These are phyloP conservation scores for Acleris cristana DNA, from an alignment of 2,888 invertebrate genomes.

Conservation along the genomic window DNA sequence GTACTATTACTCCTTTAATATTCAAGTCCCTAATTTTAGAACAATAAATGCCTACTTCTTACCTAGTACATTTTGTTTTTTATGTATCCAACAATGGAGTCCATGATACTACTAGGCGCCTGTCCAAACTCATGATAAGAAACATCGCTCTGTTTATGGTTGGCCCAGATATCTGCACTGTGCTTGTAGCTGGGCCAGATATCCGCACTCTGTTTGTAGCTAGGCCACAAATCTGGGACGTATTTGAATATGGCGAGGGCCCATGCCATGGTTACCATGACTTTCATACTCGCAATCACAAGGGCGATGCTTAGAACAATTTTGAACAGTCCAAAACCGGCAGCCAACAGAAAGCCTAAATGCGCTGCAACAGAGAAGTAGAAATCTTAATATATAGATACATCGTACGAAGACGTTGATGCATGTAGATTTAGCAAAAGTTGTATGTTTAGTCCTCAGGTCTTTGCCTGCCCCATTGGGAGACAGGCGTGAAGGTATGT, in stretches of 20 bases:
- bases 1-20: no score
- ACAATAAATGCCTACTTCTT: neutral
- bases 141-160: constrained; percentile 46
- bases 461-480: no score
- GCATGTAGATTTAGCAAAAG: no score
- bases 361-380: constrained; percentile 74
- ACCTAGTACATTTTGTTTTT: constrained; percentile 28
- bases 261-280: constrained; percentile 70
- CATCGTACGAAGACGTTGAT: neutral
- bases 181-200: constrained; percentile 57
- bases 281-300: constrained; percentile 61
- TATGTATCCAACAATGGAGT: constrained; percentile 40
- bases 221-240: constrained; percentile 64
- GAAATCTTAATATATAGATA: no score
- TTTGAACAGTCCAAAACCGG: constrained; percentile 71
- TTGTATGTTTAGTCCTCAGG: no score
- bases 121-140: constrained; percentile 33
- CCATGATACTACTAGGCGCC: constrained; percentile 42
- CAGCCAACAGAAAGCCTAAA: constrained; percentile 65
- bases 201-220: constrained; percentile 46
- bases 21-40: no score
- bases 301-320: constrained; percentile 65
- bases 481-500: no score
- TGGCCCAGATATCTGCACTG: constrained; percentile 63
- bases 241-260: constrained; percentile 63